phyloP scores from a whole-genome alignment of 64 coral and sea anemone species.

The Dendrophyllia cribrosa region DNA sequence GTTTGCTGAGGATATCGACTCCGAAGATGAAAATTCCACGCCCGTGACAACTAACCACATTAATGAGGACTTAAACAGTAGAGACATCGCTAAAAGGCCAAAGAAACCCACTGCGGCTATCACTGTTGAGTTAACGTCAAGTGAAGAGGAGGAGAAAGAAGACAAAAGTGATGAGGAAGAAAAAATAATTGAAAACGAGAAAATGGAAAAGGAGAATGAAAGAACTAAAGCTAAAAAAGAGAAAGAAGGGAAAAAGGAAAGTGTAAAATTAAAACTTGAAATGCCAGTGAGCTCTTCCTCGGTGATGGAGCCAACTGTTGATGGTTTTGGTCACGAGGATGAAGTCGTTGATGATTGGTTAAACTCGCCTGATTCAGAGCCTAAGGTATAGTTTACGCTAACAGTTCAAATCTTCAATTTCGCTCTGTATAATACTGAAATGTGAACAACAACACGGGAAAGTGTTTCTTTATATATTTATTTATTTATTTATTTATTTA shows the following conservation, averaged over 20 bases:
- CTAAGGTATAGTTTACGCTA: constrained; percentile 15
- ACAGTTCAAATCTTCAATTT: too few relatives aligned
- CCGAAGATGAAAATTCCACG: constrained; percentile 40
- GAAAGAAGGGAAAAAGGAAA: neutral
- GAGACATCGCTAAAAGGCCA: neutral
- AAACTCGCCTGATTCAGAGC: constrained; percentile 81
- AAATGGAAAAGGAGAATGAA: constrained; percentile 12
- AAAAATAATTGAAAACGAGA: neutral
- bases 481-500: too few relatives aligned
- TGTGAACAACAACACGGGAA: too few relatives aligned
- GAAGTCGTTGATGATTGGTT: constrained; percentile 87
- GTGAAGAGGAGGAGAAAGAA: constrained; percentile 60
- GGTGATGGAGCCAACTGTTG: neutral
- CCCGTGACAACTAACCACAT: constrained; percentile 35
- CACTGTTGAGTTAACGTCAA: constrained; percentile 62
- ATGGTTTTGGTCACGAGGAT: constrained; percentile 32
- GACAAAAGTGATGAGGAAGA: neutral
- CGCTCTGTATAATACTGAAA: too few relatives aligned
- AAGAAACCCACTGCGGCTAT: constrained; percentile 20
- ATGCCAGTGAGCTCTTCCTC: neutral
- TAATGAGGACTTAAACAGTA: constrained; percentile 29
- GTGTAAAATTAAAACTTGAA: neutral
- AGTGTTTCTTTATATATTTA: too few relatives aligned
- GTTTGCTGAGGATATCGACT: constrained; percentile 84
- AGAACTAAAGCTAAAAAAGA: constrained; percentile 35